These are phyloP conservation scores for Leptonema lineaticorne DNA, from an alignment of 1,140 invertebrate species.

Conservation along the genomic window DNA sequence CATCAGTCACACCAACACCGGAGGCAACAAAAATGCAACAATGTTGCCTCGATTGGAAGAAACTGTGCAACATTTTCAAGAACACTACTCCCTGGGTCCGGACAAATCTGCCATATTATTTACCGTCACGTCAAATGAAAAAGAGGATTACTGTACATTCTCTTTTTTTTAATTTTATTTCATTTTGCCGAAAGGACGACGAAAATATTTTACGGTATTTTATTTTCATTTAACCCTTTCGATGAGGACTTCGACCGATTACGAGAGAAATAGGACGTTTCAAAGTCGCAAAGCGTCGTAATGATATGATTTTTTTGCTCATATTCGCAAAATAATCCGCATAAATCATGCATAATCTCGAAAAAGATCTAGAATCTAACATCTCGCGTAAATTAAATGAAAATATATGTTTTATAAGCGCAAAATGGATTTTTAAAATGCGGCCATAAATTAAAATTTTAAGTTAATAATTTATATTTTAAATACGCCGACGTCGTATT, in stretches of 20 bases:
- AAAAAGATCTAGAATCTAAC: too few species aligned
- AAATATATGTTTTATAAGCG: too few species aligned
- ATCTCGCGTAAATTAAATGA: too few species aligned
- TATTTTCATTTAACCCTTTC: neutral
- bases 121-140: slow-evolving; percentile 7
- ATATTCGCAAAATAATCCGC: too few species aligned
- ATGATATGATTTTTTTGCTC: too few species aligned
- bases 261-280: neutral
- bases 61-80: neutral
- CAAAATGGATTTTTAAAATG: too few species aligned
- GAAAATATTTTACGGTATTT: neutral
- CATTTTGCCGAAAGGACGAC: neutral
- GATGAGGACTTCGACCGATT: neutral
- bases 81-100: neutral
- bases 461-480: too few species aligned
- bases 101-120: slow-evolving; percentile 24
- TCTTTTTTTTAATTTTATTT: slow-evolving; percentile 8
- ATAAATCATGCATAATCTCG: too few species aligned
- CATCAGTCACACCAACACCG: slow-evolving; percentile 17
- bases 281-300: neutral
- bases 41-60: slow-evolving; percentile 8
- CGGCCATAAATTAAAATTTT: too few species aligned
- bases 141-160: slow-evolving; percentile 30
- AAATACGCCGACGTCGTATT: too few species aligned
- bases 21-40: slow-evolving; percentile 7